phyloP scores from a whole-genome alignment of 30 jellyfish, hydroid and myxozoan species.

The Nemopilema nomurai region DNA sequence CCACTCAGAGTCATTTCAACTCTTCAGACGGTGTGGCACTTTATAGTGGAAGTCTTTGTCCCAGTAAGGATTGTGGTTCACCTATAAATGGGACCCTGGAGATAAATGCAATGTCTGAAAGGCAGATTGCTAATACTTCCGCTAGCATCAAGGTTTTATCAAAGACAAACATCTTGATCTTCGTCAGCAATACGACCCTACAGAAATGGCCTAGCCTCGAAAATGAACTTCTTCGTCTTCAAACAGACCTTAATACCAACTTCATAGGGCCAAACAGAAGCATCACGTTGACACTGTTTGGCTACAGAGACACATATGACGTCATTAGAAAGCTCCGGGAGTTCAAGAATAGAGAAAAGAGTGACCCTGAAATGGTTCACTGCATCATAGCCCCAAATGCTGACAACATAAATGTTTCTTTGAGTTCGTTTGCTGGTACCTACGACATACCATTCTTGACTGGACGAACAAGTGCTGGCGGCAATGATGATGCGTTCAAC shows the following conservation, averaged over 20 bases:
- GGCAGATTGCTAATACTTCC: not conserved
- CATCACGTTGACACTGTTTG: not conserved
- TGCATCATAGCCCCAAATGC: slow-evolving; percentile 48
- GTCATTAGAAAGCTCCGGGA: slow-evolving; percentile 4
- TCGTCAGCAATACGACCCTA: not conserved
- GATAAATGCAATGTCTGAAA: not conserved
- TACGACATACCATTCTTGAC: slow-evolving; percentile 42
- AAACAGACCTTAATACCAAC: not conserved
- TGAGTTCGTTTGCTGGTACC: slow-evolving; percentile 14
- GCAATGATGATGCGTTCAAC: not conserved
- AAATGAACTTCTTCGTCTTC: slow-evolving; percentile 6
- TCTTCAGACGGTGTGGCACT: slow-evolving; percentile 1
- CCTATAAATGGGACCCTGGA: not conserved
- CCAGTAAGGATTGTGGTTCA: not conserved
- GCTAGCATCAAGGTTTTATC: slow-evolving; percentile 8
- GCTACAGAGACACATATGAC: slow-evolving; percentile 16
- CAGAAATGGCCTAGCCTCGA: not conserved
- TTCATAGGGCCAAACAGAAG: not conserved
- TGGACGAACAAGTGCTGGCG: slow-evolving; percentile 10
- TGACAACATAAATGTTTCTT: slow-evolving; percentile 4
- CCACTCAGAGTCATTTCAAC: not conserved
- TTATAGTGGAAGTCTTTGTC: slow-evolving; percentile 31
- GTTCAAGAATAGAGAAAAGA: not conserved
- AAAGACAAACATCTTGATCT: slow-evolving; percentile 17
- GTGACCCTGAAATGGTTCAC: slow-evolving; percentile 39